phyloP scores from a whole-genome alignment of 2,797 vertebrate species.

The Hapalemur alaotrensis region DNA sequence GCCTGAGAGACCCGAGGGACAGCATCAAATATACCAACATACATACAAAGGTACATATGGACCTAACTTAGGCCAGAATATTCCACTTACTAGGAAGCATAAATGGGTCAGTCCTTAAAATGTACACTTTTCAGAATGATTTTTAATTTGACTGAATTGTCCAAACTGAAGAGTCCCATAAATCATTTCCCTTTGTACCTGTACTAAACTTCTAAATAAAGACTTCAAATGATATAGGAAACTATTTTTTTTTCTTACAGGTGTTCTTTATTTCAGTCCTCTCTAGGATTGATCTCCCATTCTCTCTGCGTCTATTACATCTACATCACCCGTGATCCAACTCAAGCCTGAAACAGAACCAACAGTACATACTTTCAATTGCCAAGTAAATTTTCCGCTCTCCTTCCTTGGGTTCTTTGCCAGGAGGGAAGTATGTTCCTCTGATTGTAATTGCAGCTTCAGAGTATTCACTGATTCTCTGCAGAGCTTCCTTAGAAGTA shows the following conservation, averaged over 20 bases:
- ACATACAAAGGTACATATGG: neutral
- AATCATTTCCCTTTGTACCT: neutral
- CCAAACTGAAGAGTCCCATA: neutral
- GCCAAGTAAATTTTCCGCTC: slow-evolving; percentile 99
- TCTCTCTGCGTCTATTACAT: neutral
- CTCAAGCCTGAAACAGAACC: neutral
- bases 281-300: neutral
- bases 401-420: slow-evolving; percentile 98
- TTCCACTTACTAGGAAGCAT: neutral
- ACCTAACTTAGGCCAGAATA: neutral
- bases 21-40: neutral
- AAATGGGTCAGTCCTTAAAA: neutral
- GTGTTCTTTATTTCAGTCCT: neutral
- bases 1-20: neutral
- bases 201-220: neutral
- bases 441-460: slow-evolving; percentile 99
- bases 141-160: slow-evolving; percentile 17
- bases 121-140: neutral
- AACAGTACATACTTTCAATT: slow-evolving; percentile 93
- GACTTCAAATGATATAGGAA: neutral
- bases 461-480: slow-evolving; percentile 98
- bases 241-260: neutral
- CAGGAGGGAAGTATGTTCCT: slow-evolving; percentile 98
- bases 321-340: neutral
- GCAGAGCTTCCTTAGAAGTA: slow-evolving; percentile 97